Evolutionary conservation across 2,888 invertebrate species (phyloP).

Genomic region (Lithophane leautieri): DNA sequence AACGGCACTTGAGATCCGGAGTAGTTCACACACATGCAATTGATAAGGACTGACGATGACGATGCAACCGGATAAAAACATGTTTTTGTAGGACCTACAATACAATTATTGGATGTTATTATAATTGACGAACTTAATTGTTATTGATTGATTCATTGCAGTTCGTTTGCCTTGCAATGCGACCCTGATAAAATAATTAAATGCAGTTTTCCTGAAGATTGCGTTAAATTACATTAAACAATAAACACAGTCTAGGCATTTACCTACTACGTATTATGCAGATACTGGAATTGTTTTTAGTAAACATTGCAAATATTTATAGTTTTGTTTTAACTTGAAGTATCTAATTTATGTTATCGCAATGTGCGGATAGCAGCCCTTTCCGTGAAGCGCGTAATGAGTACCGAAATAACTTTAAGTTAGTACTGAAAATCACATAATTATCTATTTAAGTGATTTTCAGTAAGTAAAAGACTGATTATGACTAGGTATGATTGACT

Average conservation of each 20-base stretch:
- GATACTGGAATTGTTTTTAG: conserved; percentile 14
- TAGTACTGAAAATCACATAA: no score
- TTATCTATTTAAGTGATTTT: no score
- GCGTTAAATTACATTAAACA: conserved; percentile 13
- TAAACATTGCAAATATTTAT: conserved; percentile 13
- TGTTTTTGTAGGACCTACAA: conserved; percentile 37
- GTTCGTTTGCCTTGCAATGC: conserved; percentile 43
- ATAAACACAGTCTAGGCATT: conserved; percentile 13
- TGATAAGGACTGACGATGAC: conserved; percentile 24
- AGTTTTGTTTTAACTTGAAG: conserved; percentile 1
- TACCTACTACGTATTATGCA: conserved; percentile 13
- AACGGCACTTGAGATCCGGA: conserved; percentile 31
- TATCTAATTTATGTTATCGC: conserved; percentile 3
- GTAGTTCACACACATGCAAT: conserved; percentile 26
- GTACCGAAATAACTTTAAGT: not conserved
- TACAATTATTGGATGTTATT: conserved; percentile 18
- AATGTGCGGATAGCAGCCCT: not conserved
- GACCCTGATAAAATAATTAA: conserved; percentile 43
- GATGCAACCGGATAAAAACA: conserved; percentile 30
- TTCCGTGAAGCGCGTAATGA: not conserved
- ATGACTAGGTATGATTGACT: no score
- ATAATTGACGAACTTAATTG: conserved; percentile 16
- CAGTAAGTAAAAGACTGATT: no score
- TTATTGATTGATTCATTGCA: conserved; percentile 23
- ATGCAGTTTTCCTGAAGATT: conserved; percentile 35